Conservation (phyloP, 2,113 vertebrate genomes). For the Actenoides hombroni region DNA sequence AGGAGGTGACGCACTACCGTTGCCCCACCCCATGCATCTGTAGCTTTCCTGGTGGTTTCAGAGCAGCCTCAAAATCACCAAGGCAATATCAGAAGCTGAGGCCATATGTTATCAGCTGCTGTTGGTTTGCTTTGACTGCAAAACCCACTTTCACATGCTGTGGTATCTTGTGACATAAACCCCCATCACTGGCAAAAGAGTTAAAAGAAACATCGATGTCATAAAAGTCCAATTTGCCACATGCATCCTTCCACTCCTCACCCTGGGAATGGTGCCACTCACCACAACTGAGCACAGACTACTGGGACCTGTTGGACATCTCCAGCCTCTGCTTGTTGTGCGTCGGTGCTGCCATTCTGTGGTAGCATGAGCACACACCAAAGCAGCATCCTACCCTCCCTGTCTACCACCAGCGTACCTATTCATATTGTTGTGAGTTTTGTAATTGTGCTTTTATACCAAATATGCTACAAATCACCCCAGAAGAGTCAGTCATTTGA, state of each 20-base stretch:
- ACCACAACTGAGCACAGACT: not conserved
- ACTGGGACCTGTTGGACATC: not conserved
- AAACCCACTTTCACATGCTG: not conserved
- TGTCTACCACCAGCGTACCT: not conserved
- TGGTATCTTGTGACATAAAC: not conserved
- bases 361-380: not conserved
- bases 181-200: not conserved
- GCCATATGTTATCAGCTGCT: not conserved
- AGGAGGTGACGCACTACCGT: not conserved
- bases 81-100: not conserved
- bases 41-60: not conserved
- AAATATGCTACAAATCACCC: not conserved
- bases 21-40: not conserved
- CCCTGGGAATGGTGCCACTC: not conserved
- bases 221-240: not conserved
- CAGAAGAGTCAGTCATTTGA: not conserved
- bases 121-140: rapidly evolving
- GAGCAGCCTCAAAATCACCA: not conserved
- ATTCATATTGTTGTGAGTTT: not conserved
- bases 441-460: not conserved
- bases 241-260: not conserved
- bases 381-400: not conserved
- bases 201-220: not conserved
- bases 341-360: not conserved
- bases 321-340: not conserved